Evolutionary conservation across 2,888 invertebrate species (phyloP), one percentile per base, ranked within the genome.

Genomic region (Eremobia ochroleuca): DNA sequence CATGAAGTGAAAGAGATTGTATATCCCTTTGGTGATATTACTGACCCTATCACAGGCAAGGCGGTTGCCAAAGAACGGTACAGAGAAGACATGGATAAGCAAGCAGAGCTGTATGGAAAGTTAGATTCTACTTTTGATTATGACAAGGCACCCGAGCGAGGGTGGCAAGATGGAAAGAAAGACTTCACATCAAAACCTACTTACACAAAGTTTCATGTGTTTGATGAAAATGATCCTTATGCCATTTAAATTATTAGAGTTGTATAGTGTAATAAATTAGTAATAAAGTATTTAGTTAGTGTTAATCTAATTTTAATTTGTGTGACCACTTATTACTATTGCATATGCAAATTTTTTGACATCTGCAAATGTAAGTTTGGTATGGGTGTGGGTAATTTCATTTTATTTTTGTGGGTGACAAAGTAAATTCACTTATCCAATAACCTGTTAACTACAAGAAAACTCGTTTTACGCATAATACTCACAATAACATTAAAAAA

Each of bases 31-130:
- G 99, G 99, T 87, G 98, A 99, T 94, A 96, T 98, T 71, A 98
- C 98, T n/a, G 98, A 99, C 94, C 99, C 99, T 3, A 95, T 99
- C 40, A 98, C 98, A 64, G 98, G 98, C 28, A 98, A 98, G 92
- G 98, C 98, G 94, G 98, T 98, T 61, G 98, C 98, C 0, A 98
- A 97, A 71, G 97, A 97, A 81, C 97, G 97, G 90, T 99, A 98
- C 91, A 97, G 99, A 90, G 98, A 98, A 80, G 97, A 98, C 77
- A 97, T 98, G 81, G 98, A 98, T 66, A 97, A 97, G 89, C 96
- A 97, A 74, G 97, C 97, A 85, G 96, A 98, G 91, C 85, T 98
- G 43, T 98, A 97, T 96, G 98, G 98, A 67, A 97, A 97, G 94
- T 95, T 97, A 0, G 94, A 97, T 5, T 97, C 97, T 64, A 97